Evolutionary conservation across 2,113 vertebrate genomes (phyloP).

Genomic region (Tauraco erythrolophus): DNA sequence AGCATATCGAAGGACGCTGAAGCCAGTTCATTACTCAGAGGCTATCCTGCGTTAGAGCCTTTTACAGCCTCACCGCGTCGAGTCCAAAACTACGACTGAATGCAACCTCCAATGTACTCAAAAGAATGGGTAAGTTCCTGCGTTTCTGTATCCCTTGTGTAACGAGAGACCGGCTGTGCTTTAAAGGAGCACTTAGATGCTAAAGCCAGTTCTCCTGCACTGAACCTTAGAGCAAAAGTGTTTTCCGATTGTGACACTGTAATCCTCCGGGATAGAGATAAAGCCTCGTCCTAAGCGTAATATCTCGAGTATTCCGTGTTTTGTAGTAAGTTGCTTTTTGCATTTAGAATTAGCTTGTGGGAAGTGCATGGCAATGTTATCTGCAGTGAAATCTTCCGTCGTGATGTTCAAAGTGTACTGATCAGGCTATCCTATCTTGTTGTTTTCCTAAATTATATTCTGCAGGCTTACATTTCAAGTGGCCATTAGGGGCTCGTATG

Average conservation of each 20-base stretch:
- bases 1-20: slow-evolving; percentile 69
- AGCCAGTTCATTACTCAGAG: slow-evolving; percentile 84
- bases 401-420: slow-evolving; percentile 76
- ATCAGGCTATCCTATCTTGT: slow-evolving; percentile 84
- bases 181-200: slow-evolving; percentile 43
- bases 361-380: slow-evolving; percentile 78
- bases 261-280: slow-evolving; percentile 29
- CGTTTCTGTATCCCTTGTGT: slow-evolving; percentile 77
- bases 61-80: slow-evolving; percentile 90
- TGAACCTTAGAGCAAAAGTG: slow-evolving; percentile 50
- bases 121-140: slow-evolving; percentile 99
- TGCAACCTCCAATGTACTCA: slow-evolving; percentile 99
- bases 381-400: slow-evolving; percentile 79
- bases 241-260: slow-evolving; percentile 23
- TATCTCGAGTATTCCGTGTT: slow-evolving; percentile 40
- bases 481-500: slow-evolving; percentile 99
- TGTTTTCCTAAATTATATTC: slow-evolving; percentile 88
- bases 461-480: slow-evolving; percentile 99
- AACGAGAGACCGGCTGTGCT: slow-evolving; percentile 44
- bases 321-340: slow-evolving; percentile 57
- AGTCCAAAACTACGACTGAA: slow-evolving; percentile 98
- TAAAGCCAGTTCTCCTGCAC: slow-evolving; percentile 34
- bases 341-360: slow-evolving; percentile 70
- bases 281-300: slow-evolving; percentile 44
- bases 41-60: slow-evolving; percentile 88